Base-by-base conservation (phyloP, 1,140 invertebrate species). In the Ephestia elutella region DNA sequence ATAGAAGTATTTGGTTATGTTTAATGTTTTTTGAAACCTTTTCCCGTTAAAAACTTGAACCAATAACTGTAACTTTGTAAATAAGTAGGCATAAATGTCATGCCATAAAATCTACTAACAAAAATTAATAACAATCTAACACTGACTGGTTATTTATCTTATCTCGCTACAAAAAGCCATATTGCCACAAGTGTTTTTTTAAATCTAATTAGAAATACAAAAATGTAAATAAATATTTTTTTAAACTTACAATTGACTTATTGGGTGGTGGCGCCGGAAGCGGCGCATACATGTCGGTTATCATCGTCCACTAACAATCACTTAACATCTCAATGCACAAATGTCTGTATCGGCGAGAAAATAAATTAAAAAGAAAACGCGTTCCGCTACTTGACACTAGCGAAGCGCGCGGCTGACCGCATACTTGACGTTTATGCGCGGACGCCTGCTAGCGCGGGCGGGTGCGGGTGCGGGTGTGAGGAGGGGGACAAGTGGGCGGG, bases 281-380 rank as follows among this genome's bases (percentile, higher is more conserved):
- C 60, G 82, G 85, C 82, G 80, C 77, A 59, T 87, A 87, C 83
- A 87, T 86, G 53, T 87, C 85, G 32, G 85, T 86, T 48, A 87
- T 86, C 85, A 87, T 85, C 56, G 70, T 77, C 60, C 66, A 65
- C 69, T 53, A 53, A 67, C 66, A 32, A 70, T 68, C 73, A 81
- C 77, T 69, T 67, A 66, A 59, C 63, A 54, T 75, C 19, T 49
- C 54, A 28, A 54, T 25, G 5, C 5, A 53, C 50, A 53, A 53
- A 18, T 20, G n/a, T 11, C 30, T 32, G 13, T 21, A 0, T 20
- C 19, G 15, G 8, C 50, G n/a, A 53, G 30, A 57, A 48, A 50
- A 50, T 44, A 44, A 49, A 54, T 35, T 19, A 21, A 56, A 54
- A 28, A 56, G 56, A 49, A 30, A 56, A 54, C 44, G 48, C 30